Evolutionary conservation across 2,797 vertebrate genomes (phyloP).

Genomic region (Trachops cirrhosus): DNA sequence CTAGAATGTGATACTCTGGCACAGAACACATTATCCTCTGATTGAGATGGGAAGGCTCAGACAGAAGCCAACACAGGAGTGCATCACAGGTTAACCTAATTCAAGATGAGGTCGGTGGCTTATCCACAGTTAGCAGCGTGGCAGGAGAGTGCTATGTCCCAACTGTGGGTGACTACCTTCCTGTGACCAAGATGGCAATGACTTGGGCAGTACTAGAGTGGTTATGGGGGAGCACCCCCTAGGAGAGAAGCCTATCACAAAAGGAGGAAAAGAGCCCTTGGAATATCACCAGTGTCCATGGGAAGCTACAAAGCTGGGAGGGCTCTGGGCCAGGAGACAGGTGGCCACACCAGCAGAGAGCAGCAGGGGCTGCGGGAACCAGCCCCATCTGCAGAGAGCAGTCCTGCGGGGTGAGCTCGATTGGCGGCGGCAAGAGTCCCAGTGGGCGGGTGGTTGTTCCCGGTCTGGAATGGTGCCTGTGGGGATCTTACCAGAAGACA

Average conservation of each 20-base stretch:
- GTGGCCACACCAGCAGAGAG: not conserved
- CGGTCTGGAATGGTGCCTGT: not conserved
- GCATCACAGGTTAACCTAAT: not conserved
- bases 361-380: not conserved
- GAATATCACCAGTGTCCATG: not conserved
- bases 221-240: not conserved
- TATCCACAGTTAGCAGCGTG: not conserved
- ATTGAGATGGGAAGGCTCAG: not conserved
- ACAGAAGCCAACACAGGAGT: not conserved
- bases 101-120: not conserved
- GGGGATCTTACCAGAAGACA: not conserved
- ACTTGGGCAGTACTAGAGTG: not conserved
- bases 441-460: not conserved
- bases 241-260: not conserved
- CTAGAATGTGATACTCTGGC: not conserved
- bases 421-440: not conserved
- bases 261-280: not conserved
- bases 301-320: not conserved
- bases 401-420: not conserved
- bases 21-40: not conserved
- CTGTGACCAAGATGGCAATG: not conserved
- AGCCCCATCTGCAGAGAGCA: not conserved
- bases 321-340: slow-evolving; percentile 43
- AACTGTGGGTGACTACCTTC: not conserved
- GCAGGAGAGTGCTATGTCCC: not conserved